Conservation (phyloP, 2,888 invertebrate genomes). For the Diadromus collaris region DNA sequence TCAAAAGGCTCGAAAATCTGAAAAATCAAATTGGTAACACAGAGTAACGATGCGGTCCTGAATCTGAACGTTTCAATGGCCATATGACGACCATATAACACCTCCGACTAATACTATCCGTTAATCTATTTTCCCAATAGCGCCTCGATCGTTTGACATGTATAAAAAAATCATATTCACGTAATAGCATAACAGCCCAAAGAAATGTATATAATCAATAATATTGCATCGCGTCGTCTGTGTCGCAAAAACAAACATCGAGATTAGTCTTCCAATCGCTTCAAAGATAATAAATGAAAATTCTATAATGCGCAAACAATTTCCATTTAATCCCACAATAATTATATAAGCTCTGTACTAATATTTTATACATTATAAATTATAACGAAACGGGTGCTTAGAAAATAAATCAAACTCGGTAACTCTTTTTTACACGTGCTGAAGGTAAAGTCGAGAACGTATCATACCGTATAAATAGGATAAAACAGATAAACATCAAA, state of each 20-base stretch:
- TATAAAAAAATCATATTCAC: conserved; percentile 19
- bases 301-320: conserved; percentile 16
- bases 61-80: background rate
- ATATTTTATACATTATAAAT: conserved; percentile 23
- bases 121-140: background rate
- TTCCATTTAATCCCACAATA: conserved; percentile 22
- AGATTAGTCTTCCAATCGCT: conserved; percentile 49
- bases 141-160: conserved; percentile 16
- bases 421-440: conserved; percentile 3
- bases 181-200: conserved; percentile 36
- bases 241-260: conserved; percentile 23
- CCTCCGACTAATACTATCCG: background rate
- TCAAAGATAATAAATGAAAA: conserved; percentile 9
- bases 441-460: conserved; percentile 5
- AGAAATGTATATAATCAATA: conserved; percentile 42
- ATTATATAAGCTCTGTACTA: conserved; percentile 22
- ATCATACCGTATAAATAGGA: conserved; percentile 33
- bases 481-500: background rate
- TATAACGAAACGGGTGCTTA: conserved; percentile 46
- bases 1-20: background rate
- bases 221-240: conserved; percentile 33
- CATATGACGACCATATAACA: background rate
- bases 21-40: background rate
- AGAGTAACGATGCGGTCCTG: conserved; percentile 3
- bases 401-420: conserved; percentile 41